phyloP scores from a whole-genome alignment of 2,113 vertebrate species.

The Pterocles gutturalis region DNA sequence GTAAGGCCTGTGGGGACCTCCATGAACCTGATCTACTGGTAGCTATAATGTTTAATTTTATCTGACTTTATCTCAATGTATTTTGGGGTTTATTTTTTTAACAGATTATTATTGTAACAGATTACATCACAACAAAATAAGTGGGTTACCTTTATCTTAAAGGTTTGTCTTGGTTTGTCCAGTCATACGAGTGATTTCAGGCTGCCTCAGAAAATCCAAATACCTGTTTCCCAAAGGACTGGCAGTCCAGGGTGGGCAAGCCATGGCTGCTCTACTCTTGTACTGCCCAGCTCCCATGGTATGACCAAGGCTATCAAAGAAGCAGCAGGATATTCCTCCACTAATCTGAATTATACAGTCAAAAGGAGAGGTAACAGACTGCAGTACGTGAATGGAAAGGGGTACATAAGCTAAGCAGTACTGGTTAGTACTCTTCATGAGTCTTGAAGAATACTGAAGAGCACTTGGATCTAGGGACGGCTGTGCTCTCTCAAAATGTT shows the following conservation, averaged over 20 bases:
- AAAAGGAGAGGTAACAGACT: not conserved
- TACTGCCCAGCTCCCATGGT: not conserved
- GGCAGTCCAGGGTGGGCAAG: not conserved
- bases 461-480: not conserved
- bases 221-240: not conserved
- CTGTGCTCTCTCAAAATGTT: not conserved
- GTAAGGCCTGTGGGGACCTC: not conserved
- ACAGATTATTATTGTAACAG: not conserved
- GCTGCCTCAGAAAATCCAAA: not conserved
- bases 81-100: not conserved
- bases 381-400: not conserved
- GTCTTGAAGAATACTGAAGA: not conserved
- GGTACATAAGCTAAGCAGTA: rapidly evolving
- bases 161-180: too few relatives aligned
- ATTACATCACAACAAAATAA: not conserved
- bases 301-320: not conserved
- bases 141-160: not conserved
- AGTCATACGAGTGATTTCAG: not conserved
- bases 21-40: not conserved
- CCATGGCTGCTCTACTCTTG: not conserved
- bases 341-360: not conserved
- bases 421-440: not conserved
- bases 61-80: not conserved
- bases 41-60: not conserved
- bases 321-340: not conserved